A percentile compares a stretch with the other conserved stretches of the same genome.
Conservation (phyloP, 2,797 vertebrate genomes). For the Pristis pectinata region DNA sequence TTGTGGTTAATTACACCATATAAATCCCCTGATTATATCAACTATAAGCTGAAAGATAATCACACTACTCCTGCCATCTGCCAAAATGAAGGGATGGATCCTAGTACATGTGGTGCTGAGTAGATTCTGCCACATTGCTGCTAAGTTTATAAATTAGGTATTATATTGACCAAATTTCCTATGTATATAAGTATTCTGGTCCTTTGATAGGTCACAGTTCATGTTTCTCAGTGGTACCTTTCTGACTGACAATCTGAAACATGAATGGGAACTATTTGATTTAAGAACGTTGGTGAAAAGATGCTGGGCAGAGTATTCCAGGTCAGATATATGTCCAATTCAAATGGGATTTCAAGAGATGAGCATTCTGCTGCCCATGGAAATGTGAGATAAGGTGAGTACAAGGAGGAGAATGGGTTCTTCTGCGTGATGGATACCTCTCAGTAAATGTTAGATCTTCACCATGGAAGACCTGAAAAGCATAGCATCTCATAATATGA, state of each 20-base stretch:
- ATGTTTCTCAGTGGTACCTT: not conserved
- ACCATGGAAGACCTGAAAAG: too few species aligned
- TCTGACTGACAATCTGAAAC: not conserved
- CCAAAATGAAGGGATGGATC: not conserved
- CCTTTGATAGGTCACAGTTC: not conserved
- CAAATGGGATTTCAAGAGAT: not conserved
- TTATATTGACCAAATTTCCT: too few species aligned
- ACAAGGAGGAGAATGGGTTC: too few species aligned
- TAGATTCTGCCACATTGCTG: not conserved
- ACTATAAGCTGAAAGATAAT: not conserved
- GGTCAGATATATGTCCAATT: not conserved
- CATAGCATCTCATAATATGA: too few species aligned
- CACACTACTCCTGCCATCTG: not conserved
- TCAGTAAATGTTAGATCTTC: too few species aligned
- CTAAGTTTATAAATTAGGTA: not conserved
- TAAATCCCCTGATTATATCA: not conserved
- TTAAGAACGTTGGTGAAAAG: not conserved
- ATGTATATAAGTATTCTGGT: too few species aligned
- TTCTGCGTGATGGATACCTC: too few species aligned
- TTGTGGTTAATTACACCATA: not conserved
- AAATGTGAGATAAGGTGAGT: not conserved
- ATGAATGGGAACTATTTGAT: not conserved
- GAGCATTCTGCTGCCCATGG: not conserved
- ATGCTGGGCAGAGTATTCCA: not conserved
- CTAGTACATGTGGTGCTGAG: not conserved